These are phyloP conservation scores for Scalopus aquaticus DNA, from an alignment of 2,113 vertebrate genomes.

Conservation along the genomic window DNA sequence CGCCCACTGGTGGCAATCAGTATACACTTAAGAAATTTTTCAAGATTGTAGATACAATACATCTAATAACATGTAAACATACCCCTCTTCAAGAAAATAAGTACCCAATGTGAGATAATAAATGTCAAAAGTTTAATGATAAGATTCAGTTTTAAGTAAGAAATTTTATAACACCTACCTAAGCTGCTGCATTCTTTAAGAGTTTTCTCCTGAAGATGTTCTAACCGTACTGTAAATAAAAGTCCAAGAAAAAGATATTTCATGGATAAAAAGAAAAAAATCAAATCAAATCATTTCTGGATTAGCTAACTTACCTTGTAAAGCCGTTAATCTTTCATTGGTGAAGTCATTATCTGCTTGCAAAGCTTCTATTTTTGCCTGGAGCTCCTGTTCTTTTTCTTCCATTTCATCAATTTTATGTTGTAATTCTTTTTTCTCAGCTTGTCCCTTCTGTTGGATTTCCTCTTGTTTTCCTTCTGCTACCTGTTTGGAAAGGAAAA, in stretches of 20 bases:
- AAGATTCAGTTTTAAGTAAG: constrained; percentile 77
- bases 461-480: constrained; percentile 96
- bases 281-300: constrained; percentile 58
- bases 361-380: constrained; percentile 97
- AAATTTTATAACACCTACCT: constrained; percentile 90
- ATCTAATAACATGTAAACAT: not conserved
- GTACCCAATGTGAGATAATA: not conserved
- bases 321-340: constrained; percentile 95
- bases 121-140: constrained; percentile 25
- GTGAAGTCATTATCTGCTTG: constrained; percentile 99
- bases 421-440: constrained; percentile 95
- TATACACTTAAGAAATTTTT: constrained; percentile 7
- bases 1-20: constrained; percentile 80
- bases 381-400: constrained; percentile 98
- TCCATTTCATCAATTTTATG: constrained; percentile 98
- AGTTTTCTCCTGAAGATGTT: constrained; percentile 98
- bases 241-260: constrained; percentile 90
- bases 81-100: constrained; percentile 32
- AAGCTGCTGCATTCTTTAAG: constrained; percentile 98
- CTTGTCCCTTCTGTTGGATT: constrained; percentile 94
- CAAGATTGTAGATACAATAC: not conserved
- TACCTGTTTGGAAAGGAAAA: constrained; percentile 82
- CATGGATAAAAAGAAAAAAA: constrained; percentile 84
- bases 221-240: constrained; percentile 97
- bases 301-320: constrained; percentile 92